Base-by-base conservation (phyloP, 2,113 vertebrate species). In the Passer montanus region DNA sequence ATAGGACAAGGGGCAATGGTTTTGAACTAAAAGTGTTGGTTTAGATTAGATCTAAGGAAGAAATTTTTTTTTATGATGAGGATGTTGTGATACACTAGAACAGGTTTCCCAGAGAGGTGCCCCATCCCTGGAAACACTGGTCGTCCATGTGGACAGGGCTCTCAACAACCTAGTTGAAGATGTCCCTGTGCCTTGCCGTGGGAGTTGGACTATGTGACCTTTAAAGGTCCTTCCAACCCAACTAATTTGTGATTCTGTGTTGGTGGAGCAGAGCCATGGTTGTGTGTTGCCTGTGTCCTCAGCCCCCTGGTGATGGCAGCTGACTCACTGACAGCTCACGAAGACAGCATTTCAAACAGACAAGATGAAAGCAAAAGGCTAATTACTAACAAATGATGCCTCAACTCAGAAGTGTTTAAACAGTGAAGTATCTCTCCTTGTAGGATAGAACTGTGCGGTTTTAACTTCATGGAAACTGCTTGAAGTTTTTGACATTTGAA, bases 361-460 rank as follows among this genome's bases (percentile, higher is more conserved):
- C 19, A 39, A 79, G 53, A 93, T 89, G 84, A 94, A 93, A 93
- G 66, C 78, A 84, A 79, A 68, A 79, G 49, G 39, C 53, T 94
- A 85, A 93, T 95, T 94, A 84, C 52, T 76, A 91, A 72, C 53
- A 86, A 92, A 89, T 33, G 11, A 44, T 82, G 33, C 68, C 47
- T 75, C 60, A 56, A 17, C 59, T 81, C 69, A 62, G 52, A 78
- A 79, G 31, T 64, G 50, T 67, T 82, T 87, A 24, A 87, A 52
- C 11, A 89, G 35, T 43, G 80, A 92, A 87, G 37, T 47, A 7
- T 43, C 47, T 53, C n/a, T 90, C 70, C 50, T 62, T 73, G 56
- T 55, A 89, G 39, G 31, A n/a, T 26, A 74, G 39, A 60, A 44
- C 46, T 90, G 27, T 76, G 60, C 59, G 74, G 5, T 80, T 90